phyloP scores from a whole-genome alignment of 64 coral and sea anemone species.

The Pocillopora verrucosa region DNA sequence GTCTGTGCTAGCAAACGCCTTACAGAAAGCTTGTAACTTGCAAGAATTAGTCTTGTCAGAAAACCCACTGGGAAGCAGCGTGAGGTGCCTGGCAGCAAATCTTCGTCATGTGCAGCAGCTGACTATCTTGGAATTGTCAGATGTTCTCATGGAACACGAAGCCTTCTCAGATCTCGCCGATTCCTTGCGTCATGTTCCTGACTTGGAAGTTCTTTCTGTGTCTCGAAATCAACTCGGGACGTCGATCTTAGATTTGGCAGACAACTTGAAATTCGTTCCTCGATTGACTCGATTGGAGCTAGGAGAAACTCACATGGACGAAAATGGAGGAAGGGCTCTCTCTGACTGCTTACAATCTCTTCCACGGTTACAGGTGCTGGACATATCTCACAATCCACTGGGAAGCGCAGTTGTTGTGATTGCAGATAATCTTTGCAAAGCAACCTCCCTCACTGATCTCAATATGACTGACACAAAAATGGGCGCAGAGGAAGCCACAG shows the following conservation, averaged over 20 bases:
- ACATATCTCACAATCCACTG: not conserved
- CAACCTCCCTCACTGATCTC: not conserved
- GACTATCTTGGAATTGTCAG: not conserved
- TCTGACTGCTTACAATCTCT: not conserved
- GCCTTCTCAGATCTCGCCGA: not conserved
- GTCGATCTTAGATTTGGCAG: not conserved
- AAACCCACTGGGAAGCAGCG: not conserved
- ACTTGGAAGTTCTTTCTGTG: not conserved
- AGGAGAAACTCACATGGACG: not conserved
- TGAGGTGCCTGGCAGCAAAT: not conserved
- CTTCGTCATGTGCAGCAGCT: not conserved
- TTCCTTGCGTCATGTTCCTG: not conserved
- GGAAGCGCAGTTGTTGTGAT: not conserved
- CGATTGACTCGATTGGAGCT: not conserved
- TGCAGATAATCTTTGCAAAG: not conserved
- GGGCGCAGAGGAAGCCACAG: not conserved
- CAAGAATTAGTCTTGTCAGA: not conserved
- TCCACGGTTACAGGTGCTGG: not conserved
- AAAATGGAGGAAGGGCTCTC: not conserved
- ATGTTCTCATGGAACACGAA: not conserved
- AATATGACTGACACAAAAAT: not conserved
- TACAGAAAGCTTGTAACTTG: not conserved
- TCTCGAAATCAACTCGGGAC: not conserved
- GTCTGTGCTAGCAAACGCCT: not conserved
- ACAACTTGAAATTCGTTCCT: not conserved